Evolutionary conservation across 2,113 vertebrate species (phyloP), one percentile per base, ranked within the genome.

Genomic region (Brienomyrus longianalis): DNA sequence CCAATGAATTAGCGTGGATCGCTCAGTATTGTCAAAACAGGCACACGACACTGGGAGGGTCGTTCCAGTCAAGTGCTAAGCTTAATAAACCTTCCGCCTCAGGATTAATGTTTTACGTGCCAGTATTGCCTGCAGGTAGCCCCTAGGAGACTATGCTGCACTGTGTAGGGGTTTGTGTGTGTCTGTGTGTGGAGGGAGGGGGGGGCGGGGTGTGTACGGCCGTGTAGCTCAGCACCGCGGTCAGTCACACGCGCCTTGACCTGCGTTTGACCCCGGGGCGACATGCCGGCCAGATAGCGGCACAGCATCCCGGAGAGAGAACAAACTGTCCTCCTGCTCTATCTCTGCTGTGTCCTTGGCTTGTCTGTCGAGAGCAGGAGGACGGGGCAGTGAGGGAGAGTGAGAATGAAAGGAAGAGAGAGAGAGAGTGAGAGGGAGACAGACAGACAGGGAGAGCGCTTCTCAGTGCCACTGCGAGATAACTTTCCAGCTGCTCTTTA

Each of bases 321-420:
- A 47, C 45, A 84, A 84, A 47, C 80, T 23, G 39, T 21, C 80
- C 35, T 74, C 87, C 62, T 35, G 43, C 45, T 35, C 56, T 43
- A 47, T 47, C 59, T 95, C 93, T 91, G 93, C 92, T 94, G 94
- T 95, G 95, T 95, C 95, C 95, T 95, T 95, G 95, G 95, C 94
- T 94, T 95, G 94, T 94, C 93, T 94, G 94, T 23, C 9, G 93
- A 94, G 93, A 94, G 92, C 93, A 94, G 47, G 84, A 10, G n/a
- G 48, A 86, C 11, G 31, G 48, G 27, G 48, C 10, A 51, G 10
- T 13, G 84, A 86, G 47, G 51, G 50, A 35, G 48, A 52, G 48
- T 27, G 84, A 86, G 48, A 86, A 51, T n/a, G 83, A 86, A 50
- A 31, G n/a, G 47, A 7, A 23, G 1, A 23, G 83, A 86, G 48